Conservation (phyloP, 2,888 invertebrate genomes). For the Caenorhabditis sp. region DNA sequence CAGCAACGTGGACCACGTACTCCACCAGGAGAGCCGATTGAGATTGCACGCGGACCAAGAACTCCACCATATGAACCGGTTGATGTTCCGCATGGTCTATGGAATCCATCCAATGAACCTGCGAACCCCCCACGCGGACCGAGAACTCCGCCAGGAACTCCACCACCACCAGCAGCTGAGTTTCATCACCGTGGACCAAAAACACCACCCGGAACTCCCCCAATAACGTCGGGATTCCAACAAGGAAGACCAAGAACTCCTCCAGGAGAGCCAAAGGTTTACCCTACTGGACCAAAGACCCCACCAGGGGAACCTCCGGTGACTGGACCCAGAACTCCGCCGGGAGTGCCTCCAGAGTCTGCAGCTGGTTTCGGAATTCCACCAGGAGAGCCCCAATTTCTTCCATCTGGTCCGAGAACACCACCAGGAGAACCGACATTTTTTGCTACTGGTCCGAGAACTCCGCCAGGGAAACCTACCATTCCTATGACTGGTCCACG, state of each 20-base stretch:
- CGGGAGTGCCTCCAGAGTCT: background rate
- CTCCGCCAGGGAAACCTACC: no score
- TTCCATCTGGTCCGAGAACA: no score
- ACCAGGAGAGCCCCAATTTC: constrained; percentile 20
- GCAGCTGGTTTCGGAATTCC: constrained; percentile 18
- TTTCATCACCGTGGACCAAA: background rate
- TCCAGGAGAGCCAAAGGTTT: background rate
- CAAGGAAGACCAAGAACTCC: background rate
- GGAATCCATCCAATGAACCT: background rate
- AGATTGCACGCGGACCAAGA: background rate
- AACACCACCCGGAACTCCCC: background rate
- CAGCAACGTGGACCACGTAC: background rate
- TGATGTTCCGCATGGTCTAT: background rate
- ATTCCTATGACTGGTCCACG: no score
- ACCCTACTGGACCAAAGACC: background rate
- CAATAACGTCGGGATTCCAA: background rate
- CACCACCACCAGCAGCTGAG: background rate
- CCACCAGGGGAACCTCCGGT: constrained; percentile 11
- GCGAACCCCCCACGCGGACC: background rate
- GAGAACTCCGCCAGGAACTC: constrained; percentile 3
- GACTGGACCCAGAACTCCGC: constrained; percentile 22
- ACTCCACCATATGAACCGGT: no score
- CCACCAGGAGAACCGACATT: background rate
- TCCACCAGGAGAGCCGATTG: background rate
- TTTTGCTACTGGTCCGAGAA: no score